These are phyloP conservation scores for Trogon melanurus DNA, from an alignment of 2,113 vertebrate genomes.

Conservation along the genomic window DNA sequence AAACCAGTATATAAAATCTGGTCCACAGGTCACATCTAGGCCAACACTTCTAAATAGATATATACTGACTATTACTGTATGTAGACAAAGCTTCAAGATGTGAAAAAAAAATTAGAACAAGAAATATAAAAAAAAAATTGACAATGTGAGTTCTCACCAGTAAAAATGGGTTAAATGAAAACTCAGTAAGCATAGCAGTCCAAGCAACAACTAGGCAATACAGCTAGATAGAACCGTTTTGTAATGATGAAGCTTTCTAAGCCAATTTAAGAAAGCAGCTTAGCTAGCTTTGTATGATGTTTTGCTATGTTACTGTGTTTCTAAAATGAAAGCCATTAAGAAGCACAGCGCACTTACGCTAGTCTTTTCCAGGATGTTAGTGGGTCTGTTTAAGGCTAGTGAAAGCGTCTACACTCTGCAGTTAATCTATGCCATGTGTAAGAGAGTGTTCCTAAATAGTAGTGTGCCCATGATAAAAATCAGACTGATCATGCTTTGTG, in stretches of 20 bases:
- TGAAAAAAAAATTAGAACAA: neutral
- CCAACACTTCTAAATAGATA: neutral
- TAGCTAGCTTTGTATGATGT: neutral
- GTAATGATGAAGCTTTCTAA: neutral
- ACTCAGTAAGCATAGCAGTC: neutral
- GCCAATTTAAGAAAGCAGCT: neutral
- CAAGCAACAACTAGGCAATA: neutral
- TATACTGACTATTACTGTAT: neutral
- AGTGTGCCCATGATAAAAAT: neutral
- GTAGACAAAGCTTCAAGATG: neutral
- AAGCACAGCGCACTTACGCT: neutral
- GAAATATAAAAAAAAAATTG: neutral
- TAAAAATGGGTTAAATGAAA: neutral
- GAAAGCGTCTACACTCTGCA: neutral
- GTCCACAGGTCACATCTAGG: neutral
- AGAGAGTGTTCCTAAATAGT: neutral
- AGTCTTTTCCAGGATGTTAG: neutral
- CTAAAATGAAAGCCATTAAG: neutral
- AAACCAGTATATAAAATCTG: neutral
- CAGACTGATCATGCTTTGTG: neutral
- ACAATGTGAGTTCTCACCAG: neutral
- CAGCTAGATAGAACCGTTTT: neutral
- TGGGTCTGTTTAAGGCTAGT: neutral
- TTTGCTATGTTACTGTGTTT: rapidly evolving
- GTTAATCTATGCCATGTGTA: neutral